Evolutionary conservation across 1,140 invertebrate genomes (phyloP).

Genomic region (Drosophila pandora): DNA sequence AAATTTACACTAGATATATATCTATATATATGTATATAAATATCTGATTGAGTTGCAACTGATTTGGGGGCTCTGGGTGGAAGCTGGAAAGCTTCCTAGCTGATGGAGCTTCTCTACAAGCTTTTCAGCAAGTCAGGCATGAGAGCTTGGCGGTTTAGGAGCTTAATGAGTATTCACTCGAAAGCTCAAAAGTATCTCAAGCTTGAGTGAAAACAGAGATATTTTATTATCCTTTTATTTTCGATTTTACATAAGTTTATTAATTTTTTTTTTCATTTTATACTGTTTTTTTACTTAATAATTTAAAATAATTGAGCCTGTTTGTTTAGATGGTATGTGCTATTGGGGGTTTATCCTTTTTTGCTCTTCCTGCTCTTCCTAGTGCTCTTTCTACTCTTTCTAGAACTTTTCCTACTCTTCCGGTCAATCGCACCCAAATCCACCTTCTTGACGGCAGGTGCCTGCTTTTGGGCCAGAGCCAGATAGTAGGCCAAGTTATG

Average conservation of each 20-base stretch:
- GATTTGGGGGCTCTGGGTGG: conserved; percentile 2
- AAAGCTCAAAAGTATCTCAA: conserved; percentile 5
- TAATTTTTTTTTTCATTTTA: no score
- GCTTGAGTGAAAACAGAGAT: neutral
- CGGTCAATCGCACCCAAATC: neutral
- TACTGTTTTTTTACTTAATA: neutral
- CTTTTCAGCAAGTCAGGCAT: neutral
- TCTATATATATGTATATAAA: conserved; percentile 5
- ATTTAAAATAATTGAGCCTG: neutral
- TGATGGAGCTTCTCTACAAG: conserved; percentile 7
- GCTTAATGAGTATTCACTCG: neutral
- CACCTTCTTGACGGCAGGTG: neutral
- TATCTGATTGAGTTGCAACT: conserved; percentile 16
- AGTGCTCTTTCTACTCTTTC: neutral
- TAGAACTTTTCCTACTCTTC: neutral
- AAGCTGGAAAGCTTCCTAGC: neutral
- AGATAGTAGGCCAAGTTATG: neutral
- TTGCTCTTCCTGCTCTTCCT: neutral
- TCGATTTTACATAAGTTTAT: no score
- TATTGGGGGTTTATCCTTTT: neutral
- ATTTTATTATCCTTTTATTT: neutral
- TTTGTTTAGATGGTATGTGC: no score
- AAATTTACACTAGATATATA: conserved; percentile 71
- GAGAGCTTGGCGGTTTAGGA: neutral
- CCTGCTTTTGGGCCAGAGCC: neutral